Evolutionary conservation across 2,888 invertebrate species (phyloP).

Genomic region (Phaedon cochleariae): DNA sequence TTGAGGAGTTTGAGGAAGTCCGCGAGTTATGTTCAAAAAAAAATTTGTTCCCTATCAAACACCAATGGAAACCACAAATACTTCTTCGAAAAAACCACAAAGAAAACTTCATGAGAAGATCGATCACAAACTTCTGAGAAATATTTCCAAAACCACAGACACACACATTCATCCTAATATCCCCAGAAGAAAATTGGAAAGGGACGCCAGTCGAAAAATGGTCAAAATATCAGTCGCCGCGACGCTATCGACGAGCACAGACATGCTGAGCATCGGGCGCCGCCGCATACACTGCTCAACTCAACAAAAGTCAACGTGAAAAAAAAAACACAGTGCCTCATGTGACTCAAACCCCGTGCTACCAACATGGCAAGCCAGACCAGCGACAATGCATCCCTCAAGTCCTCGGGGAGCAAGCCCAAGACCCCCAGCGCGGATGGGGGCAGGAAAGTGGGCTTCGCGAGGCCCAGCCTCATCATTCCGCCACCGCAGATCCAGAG

Average conservation of each 20-base stretch:
- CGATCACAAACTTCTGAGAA: too few species aligned
- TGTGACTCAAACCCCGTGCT: background rate
- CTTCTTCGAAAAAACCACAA: too few species aligned
- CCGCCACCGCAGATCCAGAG: conserved; percentile 47
- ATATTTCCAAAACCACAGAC: conserved; percentile 25
- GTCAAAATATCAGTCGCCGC: conserved; percentile 37
- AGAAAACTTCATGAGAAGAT: too few species aligned
- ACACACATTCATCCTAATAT: conserved; percentile 9
- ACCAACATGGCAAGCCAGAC: conserved; percentile 32
- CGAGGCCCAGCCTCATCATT: conserved; percentile 54
- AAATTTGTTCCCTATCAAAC: too few species aligned
- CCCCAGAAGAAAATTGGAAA: conserved; percentile 15
- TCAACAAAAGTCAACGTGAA: background rate
- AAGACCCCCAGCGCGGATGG: conserved; percentile 34
- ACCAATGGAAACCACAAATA: too few species aligned
- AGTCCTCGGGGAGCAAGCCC: conserved; percentile 31
- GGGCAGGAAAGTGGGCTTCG: conserved; percentile 49
- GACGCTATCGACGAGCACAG: conserved; percentile 25
- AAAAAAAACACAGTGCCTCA: background rate
- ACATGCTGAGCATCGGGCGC: conserved; percentile 15
- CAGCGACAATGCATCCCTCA: conserved; percentile 26
- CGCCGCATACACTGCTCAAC: conserved; percentile 16
- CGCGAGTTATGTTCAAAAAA: too few species aligned
- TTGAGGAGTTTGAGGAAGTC: too few species aligned
- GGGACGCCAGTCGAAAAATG: conserved; percentile 22